Percentiles rank a stretch among this genome's conserved stretches.
Conservation (phyloP, 2,888 invertebrate genomes). For the Balanococcus diminutus region DNA sequence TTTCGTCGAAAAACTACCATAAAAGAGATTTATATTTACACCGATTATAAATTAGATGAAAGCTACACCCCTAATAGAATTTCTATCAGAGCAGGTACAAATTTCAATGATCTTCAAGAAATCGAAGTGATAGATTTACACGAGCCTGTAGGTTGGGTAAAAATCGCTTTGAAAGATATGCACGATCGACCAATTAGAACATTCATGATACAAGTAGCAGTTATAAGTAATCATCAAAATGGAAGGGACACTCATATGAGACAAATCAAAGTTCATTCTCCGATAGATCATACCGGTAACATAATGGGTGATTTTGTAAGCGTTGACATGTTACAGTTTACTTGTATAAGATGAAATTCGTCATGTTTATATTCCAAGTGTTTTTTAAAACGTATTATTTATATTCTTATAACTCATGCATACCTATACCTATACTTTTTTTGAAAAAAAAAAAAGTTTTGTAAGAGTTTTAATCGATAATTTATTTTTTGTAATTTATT, state of each 20-base stretch:
- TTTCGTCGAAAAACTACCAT: conserved; percentile 94
- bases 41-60: conserved; percentile 97
- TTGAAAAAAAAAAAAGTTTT: neutral
- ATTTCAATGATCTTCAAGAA: conserved; percentile 95
- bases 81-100: conserved; percentile 90
- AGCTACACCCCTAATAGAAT: conserved; percentile 97
- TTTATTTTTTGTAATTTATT: neutral
- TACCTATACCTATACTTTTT: no score
- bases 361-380: neutral
- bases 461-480: neutral
- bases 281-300: conserved; percentile 72
- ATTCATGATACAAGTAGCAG: conserved; percentile 95
- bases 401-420: no score
- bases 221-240: conserved; percentile 98
- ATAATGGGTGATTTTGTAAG: conserved; percentile 77
- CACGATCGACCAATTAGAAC: conserved; percentile 87
- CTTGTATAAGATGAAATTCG: conserved; percentile 74
- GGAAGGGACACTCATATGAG: conserved; percentile 98
- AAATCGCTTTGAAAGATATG: conserved; percentile 87
- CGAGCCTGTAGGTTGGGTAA: conserved; percentile 97
- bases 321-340: conserved; percentile 80
- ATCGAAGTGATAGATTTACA: conserved; percentile 90
- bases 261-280: conserved; percentile 94
- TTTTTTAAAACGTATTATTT: neutral
- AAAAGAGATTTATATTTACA: conserved; percentile 93